These are phyloP conservation scores for Cheilosia variabilis DNA, from an alignment of 2,888 invertebrate species.

Conservation along the genomic window DNA sequence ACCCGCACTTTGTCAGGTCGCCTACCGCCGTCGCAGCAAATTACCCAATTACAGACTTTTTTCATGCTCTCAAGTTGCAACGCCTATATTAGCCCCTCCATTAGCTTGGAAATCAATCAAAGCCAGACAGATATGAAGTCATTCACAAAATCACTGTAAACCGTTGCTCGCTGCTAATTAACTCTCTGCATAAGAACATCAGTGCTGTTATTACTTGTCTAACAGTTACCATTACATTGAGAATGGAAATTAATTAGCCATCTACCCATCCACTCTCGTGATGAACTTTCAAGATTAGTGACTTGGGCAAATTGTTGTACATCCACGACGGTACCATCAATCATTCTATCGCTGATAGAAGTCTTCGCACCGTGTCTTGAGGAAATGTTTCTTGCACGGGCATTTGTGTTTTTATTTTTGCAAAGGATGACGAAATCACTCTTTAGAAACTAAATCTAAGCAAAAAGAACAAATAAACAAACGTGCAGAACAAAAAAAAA, in stretches of 20 bases:
- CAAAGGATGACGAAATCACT: conserved; percentile 57
- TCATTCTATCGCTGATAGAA: conserved; percentile 35
- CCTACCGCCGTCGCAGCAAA: no score
- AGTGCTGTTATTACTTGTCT: conserved; percentile 32
- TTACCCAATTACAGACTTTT: no score
- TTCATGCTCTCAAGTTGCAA: no score
- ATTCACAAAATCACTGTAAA: conserved; percentile 42
- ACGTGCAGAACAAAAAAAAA: conserved; percentile 14
- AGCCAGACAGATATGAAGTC: background rate
- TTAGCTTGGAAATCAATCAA: conserved; percentile 58
- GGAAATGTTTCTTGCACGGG: conserved; percentile 27
- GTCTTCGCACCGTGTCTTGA: conserved; percentile 5
- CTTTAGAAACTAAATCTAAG: conserved; percentile 35
- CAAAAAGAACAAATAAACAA: conserved; percentile 19
- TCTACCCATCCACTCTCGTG: conserved; percentile 1
- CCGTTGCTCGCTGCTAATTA: conserved; percentile 42
- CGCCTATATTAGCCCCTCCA: background rate
- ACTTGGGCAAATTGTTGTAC: conserved; percentile 22
- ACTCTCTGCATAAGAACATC: conserved; percentile 9
- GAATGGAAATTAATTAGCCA: conserved; percentile 60
- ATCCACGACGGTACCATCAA: conserved; percentile 23
- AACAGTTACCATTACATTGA: conserved; percentile 50
- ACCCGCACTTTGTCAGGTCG: no score
- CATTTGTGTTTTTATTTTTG: background rate
- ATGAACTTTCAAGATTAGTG: conserved; percentile 24